Conservation (phyloP, 2,888 invertebrate species). For the Noctua comes region DNA sequence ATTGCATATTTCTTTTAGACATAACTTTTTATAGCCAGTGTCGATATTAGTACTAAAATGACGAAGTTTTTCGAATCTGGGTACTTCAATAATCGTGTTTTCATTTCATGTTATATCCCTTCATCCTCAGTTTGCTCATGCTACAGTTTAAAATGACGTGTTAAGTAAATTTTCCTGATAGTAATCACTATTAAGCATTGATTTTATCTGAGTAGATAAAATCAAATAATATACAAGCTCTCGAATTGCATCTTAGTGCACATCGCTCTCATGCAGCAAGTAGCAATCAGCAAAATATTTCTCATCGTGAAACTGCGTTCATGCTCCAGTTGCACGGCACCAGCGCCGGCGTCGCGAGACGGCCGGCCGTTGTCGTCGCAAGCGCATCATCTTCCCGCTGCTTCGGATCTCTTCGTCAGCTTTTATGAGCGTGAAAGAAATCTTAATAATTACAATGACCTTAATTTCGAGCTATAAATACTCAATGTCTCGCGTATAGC, state of each 20-base stretch:
- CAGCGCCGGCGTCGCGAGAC: constrained; percentile 40
- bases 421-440: constrained; percentile 59
- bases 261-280: constrained; percentile 3
- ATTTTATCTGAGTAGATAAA: neutral
- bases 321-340: constrained; percentile 67
- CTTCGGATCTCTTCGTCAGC: constrained; percentile 37
- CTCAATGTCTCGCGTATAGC: constrained; percentile 33
- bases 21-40: neutral
- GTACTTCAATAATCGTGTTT: too few relatives aligned
- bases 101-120: neutral
- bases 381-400: constrained; percentile 32
- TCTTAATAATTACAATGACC: constrained; percentile 51
- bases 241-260: constrained; percentile 18
- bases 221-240: neutral
- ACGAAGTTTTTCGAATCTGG: neutral
- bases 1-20: neutral
- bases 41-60: neutral
- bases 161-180: neutral
- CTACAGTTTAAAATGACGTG: neutral
- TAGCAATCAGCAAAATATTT: constrained; percentile 63
- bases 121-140: neutral
- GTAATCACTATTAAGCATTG: neutral
- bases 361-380: constrained; percentile 49
- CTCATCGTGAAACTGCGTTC: constrained; percentile 66
- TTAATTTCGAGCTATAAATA: constrained; percentile 57